Conservation (phyloP, 2,888 invertebrate species). For the Lathronympha strigana region DNA sequence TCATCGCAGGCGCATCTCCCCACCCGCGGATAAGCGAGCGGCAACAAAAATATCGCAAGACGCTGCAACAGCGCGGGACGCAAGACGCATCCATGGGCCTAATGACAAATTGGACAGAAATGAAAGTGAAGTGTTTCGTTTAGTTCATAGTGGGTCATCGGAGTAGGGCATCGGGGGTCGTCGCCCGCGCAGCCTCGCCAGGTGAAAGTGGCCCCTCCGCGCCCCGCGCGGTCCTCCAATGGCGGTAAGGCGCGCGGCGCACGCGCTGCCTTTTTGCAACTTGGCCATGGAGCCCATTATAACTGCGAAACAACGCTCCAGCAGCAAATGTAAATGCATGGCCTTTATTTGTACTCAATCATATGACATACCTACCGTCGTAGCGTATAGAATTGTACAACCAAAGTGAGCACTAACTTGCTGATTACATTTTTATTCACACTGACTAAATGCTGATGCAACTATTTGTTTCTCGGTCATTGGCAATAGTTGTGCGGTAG, state of each 20-base stretch:
- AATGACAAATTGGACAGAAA: constrained; percentile 74
- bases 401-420: constrained; percentile 32
- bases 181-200: constrained; percentile 82
- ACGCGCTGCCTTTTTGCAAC: constrained; percentile 82
- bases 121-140: constrained; percentile 82
- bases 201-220: constrained; percentile 79
- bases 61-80: constrained; percentile 62
- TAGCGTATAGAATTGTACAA: constrained; percentile 48
- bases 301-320: constrained; percentile 76
- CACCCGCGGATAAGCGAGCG: constrained; percentile 46
- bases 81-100: constrained; percentile 75
- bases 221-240: constrained; percentile 60
- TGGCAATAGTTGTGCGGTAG: constrained; percentile 24
- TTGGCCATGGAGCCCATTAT: constrained; percentile 82
- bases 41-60: constrained; percentile 46
- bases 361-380: constrained; percentile 53
- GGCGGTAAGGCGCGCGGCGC: constrained; percentile 71
- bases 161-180: constrained; percentile 82
- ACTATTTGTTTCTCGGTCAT: constrained; percentile 27
- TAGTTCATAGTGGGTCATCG: constrained; percentile 78
- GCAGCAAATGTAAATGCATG: constrained; percentile 76
- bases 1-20: constrained; percentile 59
- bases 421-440: constrained; percentile 9
- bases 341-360: constrained; percentile 71
- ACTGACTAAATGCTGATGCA: constrained; percentile 10